Conservation (phyloP, 2,888 invertebrate genomes). For the Ceratothoa steindachneri region DNA sequence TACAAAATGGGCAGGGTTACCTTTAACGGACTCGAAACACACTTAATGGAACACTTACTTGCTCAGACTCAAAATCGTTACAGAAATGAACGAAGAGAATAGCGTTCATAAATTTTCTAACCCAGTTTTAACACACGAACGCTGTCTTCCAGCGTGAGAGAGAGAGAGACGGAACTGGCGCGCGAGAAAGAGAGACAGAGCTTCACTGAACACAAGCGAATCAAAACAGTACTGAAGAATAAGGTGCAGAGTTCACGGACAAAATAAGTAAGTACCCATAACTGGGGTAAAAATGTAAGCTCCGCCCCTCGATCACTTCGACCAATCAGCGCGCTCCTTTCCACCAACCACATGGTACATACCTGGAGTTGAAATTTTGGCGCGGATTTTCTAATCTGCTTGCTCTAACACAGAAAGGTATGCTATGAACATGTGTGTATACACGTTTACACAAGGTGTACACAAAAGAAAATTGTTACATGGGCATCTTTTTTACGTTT, state of each 20-base stretch:
- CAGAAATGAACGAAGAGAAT: background rate
- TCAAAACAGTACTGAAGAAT: background rate
- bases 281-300: background rate
- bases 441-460: too few relatives aligned
- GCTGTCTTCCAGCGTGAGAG: too few relatives aligned
- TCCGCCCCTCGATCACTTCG: background rate
- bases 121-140: background rate
- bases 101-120: background rate
- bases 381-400: background rate
- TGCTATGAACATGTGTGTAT: too few relatives aligned
- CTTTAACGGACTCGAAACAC: too few relatives aligned
- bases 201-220: background rate
- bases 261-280: background rate
- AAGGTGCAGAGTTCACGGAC: background rate
- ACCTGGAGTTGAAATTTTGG: background rate
- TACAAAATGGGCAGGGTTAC: too few relatives aligned
- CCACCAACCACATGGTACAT: background rate
- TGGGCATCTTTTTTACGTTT: too few relatives aligned
- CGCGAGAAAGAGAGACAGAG: too few relatives aligned
- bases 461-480: too few relatives aligned
- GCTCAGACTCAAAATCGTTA: background rate
- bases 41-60: background rate
- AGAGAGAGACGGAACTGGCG: too few relatives aligned
- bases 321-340: background rate
- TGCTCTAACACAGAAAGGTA: background rate